Evolutionary conservation across 2,888 invertebrate species (phyloP), one percentile per base, ranked within the genome.

Genomic region (Nasonia oneida): DNA sequence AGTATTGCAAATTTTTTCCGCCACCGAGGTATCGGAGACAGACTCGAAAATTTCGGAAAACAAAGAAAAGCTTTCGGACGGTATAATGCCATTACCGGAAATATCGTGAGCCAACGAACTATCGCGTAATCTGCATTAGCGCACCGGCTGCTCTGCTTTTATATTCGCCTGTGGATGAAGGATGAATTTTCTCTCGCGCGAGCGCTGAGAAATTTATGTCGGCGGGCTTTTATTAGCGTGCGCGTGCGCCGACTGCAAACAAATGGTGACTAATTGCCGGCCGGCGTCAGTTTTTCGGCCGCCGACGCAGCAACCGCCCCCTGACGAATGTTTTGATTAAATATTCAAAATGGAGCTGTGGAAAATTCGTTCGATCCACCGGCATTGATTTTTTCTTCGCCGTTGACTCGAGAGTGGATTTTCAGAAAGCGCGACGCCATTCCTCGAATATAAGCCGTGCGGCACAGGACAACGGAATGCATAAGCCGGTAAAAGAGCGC

Each of bases 401-500:
- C 1, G 18, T 3, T 37, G 15, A 15, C 12, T 29, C 10, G 42
- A 8, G 6, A 6, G 42, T 42, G 0, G 6, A 6, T 8, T 42
- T 12, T 47, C 15, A 23, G 61, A 61, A 15, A 61, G 61, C 29
- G 61, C 61, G 42, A 64, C 74, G 50, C 42, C 23, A n/a, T 75
- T 50, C 23, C 70, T 53, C 23, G 39, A 42, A 78, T 37, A 37
- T n/a, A 37, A 74, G 74, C 74, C 57, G 42, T 77, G 29, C 29
- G 29, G 2, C 23, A 82, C 53, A 53, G 42, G 42, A 84, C 76
- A 84, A 53, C 74, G 77, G 75, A 84, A 82, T 76, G 85, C 82
- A 82, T 81, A 83, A 88, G 87, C 85, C 85, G 76, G 67, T 81
- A 76, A 76, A 81, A 76, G 64, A 78, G 75, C 74, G 74, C 81